These are phyloP conservation scores for Oceanodroma leucorhoa DNA, from an alignment of 2,797 vertebrate genomes.

Conservation along the genomic window DNA sequence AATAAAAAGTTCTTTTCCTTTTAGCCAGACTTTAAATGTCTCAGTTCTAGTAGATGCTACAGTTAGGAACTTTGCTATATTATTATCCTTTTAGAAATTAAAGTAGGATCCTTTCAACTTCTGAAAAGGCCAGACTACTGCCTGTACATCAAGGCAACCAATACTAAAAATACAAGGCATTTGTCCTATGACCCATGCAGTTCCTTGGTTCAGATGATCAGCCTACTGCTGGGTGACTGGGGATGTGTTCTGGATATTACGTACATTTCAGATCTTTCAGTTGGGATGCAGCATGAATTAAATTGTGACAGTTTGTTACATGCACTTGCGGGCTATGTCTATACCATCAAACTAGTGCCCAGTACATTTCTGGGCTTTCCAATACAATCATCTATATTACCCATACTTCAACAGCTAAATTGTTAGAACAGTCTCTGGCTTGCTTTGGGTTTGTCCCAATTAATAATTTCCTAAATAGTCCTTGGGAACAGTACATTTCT, in stretches of 20 bases:
- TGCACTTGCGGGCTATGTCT: not conserved
- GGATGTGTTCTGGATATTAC: not conserved
- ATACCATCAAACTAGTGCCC: not conserved
- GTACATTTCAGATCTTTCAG: not conserved
- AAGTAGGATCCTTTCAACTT: not conserved
- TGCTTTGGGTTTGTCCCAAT: not conserved
- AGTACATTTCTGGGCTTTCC: not conserved
- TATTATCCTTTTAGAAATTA: not conserved
- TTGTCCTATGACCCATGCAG: not conserved
- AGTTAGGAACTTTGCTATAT: not conserved
- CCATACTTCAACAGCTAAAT: not conserved
- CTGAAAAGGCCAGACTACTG: not conserved
- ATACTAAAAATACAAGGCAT: not conserved
- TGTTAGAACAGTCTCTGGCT: not conserved
- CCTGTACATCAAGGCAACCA: not conserved
- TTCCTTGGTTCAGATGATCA: not conserved
- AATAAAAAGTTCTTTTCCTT: not conserved
- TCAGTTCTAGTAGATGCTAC: not conserved
- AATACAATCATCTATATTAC: not conserved
- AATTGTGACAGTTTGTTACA: not conserved
- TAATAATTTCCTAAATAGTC: not conserved
- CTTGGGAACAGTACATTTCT: not conserved
- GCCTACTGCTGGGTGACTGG: not conserved
- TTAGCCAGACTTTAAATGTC: not conserved
- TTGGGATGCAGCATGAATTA: not conserved